A percentile compares a stretch with the other conserved stretches of the same genome.
Conservation (phyloP, 2,797 vertebrate species). For the Anabas testudineus region DNA sequence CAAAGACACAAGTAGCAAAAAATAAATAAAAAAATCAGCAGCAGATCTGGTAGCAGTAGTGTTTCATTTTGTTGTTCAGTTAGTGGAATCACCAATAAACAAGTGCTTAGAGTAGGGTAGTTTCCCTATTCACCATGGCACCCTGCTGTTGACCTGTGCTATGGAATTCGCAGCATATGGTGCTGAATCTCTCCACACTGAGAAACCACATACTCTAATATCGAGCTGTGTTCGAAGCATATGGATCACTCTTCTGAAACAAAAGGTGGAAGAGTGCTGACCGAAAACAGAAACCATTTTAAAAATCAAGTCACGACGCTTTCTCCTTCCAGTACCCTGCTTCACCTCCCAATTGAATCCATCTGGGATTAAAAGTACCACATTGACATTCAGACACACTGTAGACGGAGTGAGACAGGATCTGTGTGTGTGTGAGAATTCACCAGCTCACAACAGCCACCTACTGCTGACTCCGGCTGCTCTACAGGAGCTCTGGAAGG, state of each 20-base stretch:
- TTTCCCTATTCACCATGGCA: not conserved
- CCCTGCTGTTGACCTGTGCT: slow-evolving; percentile 25
- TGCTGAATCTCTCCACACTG: not conserved
- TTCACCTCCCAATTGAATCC: slow-evolving; percentile 49
- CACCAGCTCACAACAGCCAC: slow-evolving; percentile 35
- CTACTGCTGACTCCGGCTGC: slow-evolving; percentile 32
- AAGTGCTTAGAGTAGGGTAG: not conserved
- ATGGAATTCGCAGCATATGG: slow-evolving; percentile 27
- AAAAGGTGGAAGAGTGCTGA: slow-evolving; percentile 23
- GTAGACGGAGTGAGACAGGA: slow-evolving; percentile 13
- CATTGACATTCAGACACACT: slow-evolving; percentile 57
- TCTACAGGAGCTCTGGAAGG: slow-evolving; percentile 34
- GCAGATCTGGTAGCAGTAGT: not conserved
- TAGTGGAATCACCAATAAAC: not conserved
- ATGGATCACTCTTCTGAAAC: slow-evolving; percentile 34
- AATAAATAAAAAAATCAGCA: not conserved
- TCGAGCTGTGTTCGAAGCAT: slow-evolving; percentile 19
- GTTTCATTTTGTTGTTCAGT: slow-evolving; percentile 22
- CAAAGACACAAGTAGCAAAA: not conserved
- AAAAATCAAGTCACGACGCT: slow-evolving; percentile 62
- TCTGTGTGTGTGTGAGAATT: slow-evolving; percentile 8
- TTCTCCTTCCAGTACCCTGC: slow-evolving; percentile 68
- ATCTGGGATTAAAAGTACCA: slow-evolving; percentile 59
- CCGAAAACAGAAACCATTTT: slow-evolving; percentile 33
- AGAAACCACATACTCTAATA: slow-evolving; percentile 15